These are phyloP conservation scores for Microcebus lehilahytsara DNA, from an alignment of 2,113 vertebrate species.

Conservation along the genomic window DNA sequence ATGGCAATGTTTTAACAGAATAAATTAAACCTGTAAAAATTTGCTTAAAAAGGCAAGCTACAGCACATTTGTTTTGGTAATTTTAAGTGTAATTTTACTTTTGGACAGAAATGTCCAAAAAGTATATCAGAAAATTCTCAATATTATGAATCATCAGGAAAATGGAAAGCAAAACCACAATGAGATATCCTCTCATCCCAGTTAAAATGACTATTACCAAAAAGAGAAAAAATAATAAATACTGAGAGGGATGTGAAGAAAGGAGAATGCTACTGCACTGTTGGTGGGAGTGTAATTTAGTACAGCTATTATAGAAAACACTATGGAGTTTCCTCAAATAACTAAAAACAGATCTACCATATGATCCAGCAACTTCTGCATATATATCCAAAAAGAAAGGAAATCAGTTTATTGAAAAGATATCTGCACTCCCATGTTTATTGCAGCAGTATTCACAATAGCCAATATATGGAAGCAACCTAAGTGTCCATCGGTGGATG, in stretches of 20 bases:
- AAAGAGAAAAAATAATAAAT: background rate
- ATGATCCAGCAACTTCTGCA: background rate
- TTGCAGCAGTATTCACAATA: background rate
- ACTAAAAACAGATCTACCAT: background rate
- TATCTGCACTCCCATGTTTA: background rate
- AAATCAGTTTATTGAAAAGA: background rate
- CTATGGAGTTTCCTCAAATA: background rate
- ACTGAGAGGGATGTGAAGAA: background rate
- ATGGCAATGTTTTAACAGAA: background rate
- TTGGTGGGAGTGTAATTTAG: background rate
- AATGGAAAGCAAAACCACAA: background rate
- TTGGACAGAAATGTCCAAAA: background rate
- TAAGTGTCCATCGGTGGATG: background rate
- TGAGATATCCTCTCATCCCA: background rate
- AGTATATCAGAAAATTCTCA: background rate
- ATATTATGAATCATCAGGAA: background rate
- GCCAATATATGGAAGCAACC: background rate
- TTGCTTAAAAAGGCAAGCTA: background rate
- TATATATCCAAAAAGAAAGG: background rate
- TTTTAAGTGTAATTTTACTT: background rate
- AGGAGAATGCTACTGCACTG: background rate
- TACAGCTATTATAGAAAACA: background rate
- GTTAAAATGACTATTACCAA: background rate
- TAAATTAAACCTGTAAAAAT: background rate
- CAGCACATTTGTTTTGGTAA: background rate